Conservation (phyloP, 2,797 vertebrate genomes). For the Aldrovandia affinis region DNA sequence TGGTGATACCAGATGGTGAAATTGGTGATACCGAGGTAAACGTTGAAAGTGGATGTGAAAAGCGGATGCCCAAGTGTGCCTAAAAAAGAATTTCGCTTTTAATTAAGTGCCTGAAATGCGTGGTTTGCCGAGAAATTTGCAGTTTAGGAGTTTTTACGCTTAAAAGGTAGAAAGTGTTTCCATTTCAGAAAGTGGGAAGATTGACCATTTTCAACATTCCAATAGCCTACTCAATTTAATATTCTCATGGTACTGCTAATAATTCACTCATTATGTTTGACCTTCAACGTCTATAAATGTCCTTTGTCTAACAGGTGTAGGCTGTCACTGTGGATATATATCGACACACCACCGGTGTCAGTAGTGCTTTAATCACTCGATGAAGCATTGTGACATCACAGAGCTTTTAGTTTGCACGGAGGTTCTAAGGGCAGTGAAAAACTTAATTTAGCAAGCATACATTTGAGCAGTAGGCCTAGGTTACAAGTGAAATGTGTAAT, state of each 20-base stretch:
- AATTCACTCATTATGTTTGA: no score
- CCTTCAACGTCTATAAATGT: no score
- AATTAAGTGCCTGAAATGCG: neutral
- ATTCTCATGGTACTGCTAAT: neutral
- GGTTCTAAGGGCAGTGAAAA: neutral
- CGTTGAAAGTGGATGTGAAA: conserved; percentile 61
- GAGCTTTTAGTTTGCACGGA: no score
- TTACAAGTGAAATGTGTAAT: neutral
- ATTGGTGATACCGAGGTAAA: neutral
- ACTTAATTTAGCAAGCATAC: neutral
- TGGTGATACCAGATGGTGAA: conserved; percentile 41
- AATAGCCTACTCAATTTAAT: neutral
- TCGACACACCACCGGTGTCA: neutral
- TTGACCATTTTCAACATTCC: no score
- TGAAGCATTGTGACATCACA: neutral
- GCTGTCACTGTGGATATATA: no score
- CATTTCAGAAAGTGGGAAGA: no score
- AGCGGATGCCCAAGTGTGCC: neutral
- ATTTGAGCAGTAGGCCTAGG: neutral
- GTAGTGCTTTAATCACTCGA: neutral
- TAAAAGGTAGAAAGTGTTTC: no score
- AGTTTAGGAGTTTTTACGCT: no score
- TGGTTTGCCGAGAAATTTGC: no score
- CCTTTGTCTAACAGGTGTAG: no score
- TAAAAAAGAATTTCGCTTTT: neutral